Evolutionary conservation across 2,113 vertebrate genomes (phyloP), one percentile per base, ranked within the genome.

Genomic region (Microcebus murinus): DNA sequence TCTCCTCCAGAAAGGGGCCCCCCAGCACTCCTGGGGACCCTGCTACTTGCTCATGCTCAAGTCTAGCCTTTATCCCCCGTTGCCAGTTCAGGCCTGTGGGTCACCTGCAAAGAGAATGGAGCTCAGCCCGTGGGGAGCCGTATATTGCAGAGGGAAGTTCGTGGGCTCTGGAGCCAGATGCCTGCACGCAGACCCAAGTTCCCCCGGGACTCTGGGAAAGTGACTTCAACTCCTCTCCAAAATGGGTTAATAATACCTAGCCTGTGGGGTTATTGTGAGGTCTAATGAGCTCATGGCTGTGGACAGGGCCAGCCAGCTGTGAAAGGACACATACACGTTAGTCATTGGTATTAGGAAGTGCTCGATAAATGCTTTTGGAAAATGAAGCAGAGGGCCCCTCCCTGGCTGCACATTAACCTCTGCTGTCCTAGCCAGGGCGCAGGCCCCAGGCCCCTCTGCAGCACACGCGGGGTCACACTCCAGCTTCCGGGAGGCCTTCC

Each of bases 311-410:
- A 95, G 79, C 73, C 4, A 0, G 67, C 68, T 92, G 17, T 79
- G 59, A 96, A 92, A 94, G 50, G 63, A 81, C 92, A 90, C 83
- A 42, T 61, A 91, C 82, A 68, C 1, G 59, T 95, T 89, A 91
- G 87, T 87, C 90, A 71, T 11, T 71, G 57, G 79, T 91, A 45
- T 90, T 96, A 92, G 93, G 96, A 91, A 97, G 95, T 89, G 17
- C 55, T 89, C 12, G 0, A 65, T 83, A 83, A 81, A 93, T 57
- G 94, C 82, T 65, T 81, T 48, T 82, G 92, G 63, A 87, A 68
- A 96, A 45, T 20, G 39, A 90, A 39, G 79, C 34, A 55, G 18
- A 76, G 17, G 63, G 48, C 45, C 82, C 74, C 87, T 94, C 89
- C 91, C 90, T n/a, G 71, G 77, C 68, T 96, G 65, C 83, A 71